These are phyloP conservation scores for Adela reaumurella DNA, from an alignment of 2,888 invertebrate genomes.

Conservation along the genomic window DNA sequence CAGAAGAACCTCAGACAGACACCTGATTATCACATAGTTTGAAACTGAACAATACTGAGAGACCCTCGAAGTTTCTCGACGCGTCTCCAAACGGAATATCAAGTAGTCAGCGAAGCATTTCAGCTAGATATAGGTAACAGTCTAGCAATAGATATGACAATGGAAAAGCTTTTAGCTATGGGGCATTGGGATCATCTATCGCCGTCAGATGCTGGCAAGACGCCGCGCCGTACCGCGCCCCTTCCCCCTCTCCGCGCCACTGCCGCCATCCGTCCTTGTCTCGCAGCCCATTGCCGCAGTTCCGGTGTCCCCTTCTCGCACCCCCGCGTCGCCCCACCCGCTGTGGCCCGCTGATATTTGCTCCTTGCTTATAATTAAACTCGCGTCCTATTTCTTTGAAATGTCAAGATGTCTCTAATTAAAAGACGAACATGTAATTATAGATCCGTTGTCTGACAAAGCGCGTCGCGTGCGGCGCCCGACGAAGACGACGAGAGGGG, in stretches of 20 bases:
- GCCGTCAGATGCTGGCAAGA: neutral
- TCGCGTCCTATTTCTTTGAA: conserved; percentile 51
- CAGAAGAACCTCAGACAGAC: too few species aligned
- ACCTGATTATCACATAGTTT: too few species aligned
- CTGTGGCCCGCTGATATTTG: conserved; percentile 54
- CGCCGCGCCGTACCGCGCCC: neutral
- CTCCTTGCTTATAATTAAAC: conserved; percentile 50
- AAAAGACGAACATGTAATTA: conserved; percentile 34
- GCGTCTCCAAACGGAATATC: too few species aligned
- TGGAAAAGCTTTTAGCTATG: neutral
- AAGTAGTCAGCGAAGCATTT: too few species aligned
- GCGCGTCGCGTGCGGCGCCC: neutral
- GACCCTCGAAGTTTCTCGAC: too few species aligned
- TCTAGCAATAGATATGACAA: neutral
- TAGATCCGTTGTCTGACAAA: conserved; percentile 27
- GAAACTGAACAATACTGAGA: too few species aligned
- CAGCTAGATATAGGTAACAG: neutral
- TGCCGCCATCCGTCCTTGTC: neutral
- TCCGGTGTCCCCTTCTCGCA: neutral
- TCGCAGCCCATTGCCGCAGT: neutral
- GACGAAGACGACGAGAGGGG: too few species aligned
- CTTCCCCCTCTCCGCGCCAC: too few species aligned
- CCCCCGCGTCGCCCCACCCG: conserved; percentile 26
- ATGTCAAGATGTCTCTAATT: conserved; percentile 54
- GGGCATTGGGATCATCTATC: neutral